These are phyloP conservation scores for Cheilosia soror DNA, from an alignment of 2,888 invertebrate species.

Conservation along the genomic window DNA sequence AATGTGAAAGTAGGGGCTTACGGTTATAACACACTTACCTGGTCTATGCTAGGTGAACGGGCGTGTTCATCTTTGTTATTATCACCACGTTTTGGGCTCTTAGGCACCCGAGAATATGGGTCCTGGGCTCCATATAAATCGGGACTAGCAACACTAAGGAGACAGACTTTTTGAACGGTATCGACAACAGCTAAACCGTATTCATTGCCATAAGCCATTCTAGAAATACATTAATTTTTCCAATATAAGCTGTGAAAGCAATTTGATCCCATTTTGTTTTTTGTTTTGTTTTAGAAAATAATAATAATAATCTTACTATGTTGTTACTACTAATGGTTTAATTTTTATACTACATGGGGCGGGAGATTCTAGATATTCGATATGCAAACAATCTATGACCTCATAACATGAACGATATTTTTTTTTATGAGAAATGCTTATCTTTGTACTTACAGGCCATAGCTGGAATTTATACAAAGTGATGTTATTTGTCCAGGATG, in stretches of 20 bases:
- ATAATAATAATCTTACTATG: slow-evolving; percentile 21
- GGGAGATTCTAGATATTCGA: slow-evolving; percentile 65
- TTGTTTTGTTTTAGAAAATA: slow-evolving; percentile 33
- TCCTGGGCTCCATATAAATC: slow-evolving; percentile 96
- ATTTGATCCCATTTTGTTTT: slow-evolving; percentile 36
- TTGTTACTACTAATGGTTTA: slow-evolving; percentile 33
- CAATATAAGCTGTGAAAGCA: slow-evolving; percentile 74
- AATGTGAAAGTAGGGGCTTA: slow-evolving; percentile 46
- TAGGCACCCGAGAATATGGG: slow-evolving; percentile 92
- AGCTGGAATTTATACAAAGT: slow-evolving; percentile 97
- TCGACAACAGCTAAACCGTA: slow-evolving; percentile 97
- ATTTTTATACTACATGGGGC: slow-evolving; percentile 42
- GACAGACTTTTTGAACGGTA: slow-evolving; percentile 94
- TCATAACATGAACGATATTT: slow-evolving; percentile 57
- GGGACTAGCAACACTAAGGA: slow-evolving; percentile 94
- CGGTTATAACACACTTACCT: slow-evolving; percentile 86
- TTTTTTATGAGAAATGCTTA: slow-evolving; percentile 5
- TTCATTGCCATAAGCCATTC: slow-evolving; percentile 99
- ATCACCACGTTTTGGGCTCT: slow-evolving; percentile 88
- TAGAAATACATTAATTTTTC: slow-evolving; percentile 83
- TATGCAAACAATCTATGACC: slow-evolving; percentile 71
- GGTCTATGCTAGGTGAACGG: slow-evolving; percentile 94
- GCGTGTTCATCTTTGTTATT: slow-evolving; percentile 86
- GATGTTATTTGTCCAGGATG: slow-evolving; percentile 94
- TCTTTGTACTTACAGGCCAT: slow-evolving; percentile 93